phyloP scores from a whole-genome alignment of 2,797 vertebrate genomes.

The Dicrostonyx torquatus region DNA sequence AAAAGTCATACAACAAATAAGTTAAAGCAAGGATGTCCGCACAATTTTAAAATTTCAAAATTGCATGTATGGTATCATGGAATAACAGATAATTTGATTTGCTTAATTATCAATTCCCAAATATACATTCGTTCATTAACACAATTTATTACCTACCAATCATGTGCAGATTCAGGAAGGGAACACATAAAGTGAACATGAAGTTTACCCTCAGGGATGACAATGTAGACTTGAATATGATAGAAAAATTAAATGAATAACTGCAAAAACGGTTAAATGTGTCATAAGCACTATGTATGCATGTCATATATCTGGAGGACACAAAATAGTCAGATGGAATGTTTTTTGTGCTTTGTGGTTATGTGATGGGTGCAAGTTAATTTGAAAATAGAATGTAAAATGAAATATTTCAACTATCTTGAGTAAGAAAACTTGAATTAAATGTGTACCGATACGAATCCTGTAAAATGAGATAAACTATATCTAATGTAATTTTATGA shows the following conservation, averaged over 20 bases:
- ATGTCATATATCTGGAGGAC: not conserved
- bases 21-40: not conserved
- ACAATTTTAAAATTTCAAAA: slow-evolving; percentile 25
- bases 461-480: not conserved
- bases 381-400: not conserved
- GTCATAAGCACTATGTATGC: not conserved
- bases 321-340: not conserved
- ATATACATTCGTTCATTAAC: not conserved
- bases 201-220: not conserved
- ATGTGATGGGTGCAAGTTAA: not conserved
- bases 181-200: not conserved
- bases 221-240: not conserved
- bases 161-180: not conserved
- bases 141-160: not conserved
- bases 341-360: not conserved
- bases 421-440: not conserved
- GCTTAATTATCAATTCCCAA: not conserved
- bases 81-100: not conserved
- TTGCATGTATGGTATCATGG: not conserved
- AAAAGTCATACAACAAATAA: not conserved
- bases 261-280: not conserved
- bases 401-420: not conserved
- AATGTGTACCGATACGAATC: not conserved
- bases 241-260: not conserved
- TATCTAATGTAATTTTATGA: not conserved